phyloP scores from a whole-genome alignment of 2,113 vertebrate genomes.

The Amia ocellicauda region DNA sequence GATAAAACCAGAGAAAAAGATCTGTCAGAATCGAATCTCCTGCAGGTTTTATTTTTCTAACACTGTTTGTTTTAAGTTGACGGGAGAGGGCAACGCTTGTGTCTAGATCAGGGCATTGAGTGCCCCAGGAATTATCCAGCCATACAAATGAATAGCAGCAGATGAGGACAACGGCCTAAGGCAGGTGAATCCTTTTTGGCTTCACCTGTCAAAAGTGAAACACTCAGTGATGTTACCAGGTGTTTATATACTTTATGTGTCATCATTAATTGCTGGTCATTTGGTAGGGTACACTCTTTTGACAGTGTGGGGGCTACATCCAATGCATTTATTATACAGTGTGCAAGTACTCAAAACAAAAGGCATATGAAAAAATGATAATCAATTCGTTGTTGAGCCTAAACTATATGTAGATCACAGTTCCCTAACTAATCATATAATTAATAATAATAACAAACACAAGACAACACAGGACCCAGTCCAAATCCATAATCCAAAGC shows the following conservation, averaged over 20 bases:
- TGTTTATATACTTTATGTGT: background rate
- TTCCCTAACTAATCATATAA: no score
- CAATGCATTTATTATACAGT: no score
- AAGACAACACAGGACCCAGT: no score
- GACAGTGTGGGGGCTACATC: no score
- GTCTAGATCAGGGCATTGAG: conserved; percentile 31
- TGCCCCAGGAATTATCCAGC: conserved; percentile 21
- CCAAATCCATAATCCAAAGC: no score
- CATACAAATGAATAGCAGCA: conserved; percentile 41
- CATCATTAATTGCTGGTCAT: no score
- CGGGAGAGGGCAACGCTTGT: background rate
- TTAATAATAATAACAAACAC: no score
- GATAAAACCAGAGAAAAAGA: conserved; percentile 26
- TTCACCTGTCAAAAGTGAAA: background rate
- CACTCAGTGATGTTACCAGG: background rate
- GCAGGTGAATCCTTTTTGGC: conserved; percentile 34
- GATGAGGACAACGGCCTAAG: conserved; percentile 40
- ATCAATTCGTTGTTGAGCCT: no score
- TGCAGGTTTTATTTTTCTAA: background rate
- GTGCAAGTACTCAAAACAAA: no score
- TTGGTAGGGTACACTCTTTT: no score
- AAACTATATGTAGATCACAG: no score
- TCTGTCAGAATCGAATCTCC: conserved; percentile 5
- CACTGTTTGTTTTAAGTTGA: background rate
- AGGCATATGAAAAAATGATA: no score